A percentile compares a stretch with the other conserved stretches of the same genome.
These are phyloP conservation scores for Anthopleura sola DNA, from an alignment of 64 coral and sea anemone genomes.

Conservation along the genomic window DNA sequence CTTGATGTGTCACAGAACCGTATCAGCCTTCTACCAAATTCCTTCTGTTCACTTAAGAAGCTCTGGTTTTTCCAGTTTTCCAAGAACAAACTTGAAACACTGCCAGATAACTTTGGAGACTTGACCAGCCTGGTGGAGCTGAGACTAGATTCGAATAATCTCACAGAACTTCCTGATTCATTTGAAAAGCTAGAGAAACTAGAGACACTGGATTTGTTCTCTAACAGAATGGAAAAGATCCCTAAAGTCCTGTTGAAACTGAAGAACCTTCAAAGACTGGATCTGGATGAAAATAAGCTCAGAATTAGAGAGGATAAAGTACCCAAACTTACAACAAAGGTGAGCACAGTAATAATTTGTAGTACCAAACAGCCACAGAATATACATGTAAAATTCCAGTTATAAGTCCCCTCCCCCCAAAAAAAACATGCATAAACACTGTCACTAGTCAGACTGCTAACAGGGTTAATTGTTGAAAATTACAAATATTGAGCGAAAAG, in stretches of 20 bases:
- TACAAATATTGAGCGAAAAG: too few species aligned
- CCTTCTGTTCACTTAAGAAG: slow-evolving; percentile 68
- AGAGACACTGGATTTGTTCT: slow-evolving; percentile 86
- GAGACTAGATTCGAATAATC: slow-evolving; percentile 69
- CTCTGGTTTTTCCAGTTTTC: slow-evolving; percentile 96
- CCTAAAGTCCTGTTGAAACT: slow-evolving; percentile 72
- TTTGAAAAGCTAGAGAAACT: slow-evolving; percentile 70
- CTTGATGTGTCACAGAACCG: slow-evolving; percentile 91
- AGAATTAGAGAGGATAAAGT: slow-evolving; percentile 81
- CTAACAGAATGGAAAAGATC: slow-evolving; percentile 67
- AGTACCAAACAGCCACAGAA: too few species aligned
- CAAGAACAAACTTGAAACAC: slow-evolving; percentile 59
- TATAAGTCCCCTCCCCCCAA: too few species aligned
- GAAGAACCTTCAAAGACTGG: slow-evolving; percentile 73
- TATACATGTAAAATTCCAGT: too few species aligned
- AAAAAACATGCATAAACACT: too few species aligned
- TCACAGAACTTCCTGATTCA: slow-evolving; percentile 60
- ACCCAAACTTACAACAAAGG: slow-evolving; percentile 66
- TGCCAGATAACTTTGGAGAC: slow-evolving; percentile 91
- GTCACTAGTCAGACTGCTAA: too few species aligned
- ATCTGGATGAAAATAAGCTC: slow-evolving; percentile 90
- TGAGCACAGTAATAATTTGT: not conserved
- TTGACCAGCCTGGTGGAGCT: slow-evolving; percentile 67
- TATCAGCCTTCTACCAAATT: slow-evolving; percentile 59
- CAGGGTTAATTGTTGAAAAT: too few species aligned